phyloP scores from a whole-genome alignment of 2,888 invertebrate species.

The Luffia ferchaultella region DNA sequence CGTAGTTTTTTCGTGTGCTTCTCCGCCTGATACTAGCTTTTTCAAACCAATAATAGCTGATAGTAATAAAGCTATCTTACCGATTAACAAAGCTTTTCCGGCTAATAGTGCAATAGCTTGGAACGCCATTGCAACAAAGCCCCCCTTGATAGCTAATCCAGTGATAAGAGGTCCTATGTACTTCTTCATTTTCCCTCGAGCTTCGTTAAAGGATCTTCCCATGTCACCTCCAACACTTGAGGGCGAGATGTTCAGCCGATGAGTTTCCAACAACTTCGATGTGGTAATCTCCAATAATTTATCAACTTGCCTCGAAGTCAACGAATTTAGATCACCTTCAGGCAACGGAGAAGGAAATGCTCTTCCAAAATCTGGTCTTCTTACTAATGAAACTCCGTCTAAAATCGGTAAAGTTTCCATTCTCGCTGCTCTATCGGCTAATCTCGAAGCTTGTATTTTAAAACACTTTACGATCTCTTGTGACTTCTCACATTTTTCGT shows the following conservation, averaged over 20 bases:
- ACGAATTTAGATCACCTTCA: conserved; percentile 66
- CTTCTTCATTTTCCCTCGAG: conserved; percentile 69
- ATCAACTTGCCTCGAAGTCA: conserved; percentile 69
- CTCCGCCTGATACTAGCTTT: conserved; percentile 73
- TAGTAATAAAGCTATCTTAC: conserved; percentile 83
- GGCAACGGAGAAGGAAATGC: conserved; percentile 57
- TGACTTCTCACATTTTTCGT: conserved; percentile 69
- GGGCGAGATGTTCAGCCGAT: conserved; percentile 64
- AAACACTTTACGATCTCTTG: conserved; percentile 74
- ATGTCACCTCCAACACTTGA: conserved; percentile 42
- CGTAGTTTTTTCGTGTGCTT: conserved; percentile 80
- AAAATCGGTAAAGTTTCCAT: conserved; percentile 68
- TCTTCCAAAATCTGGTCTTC: conserved; percentile 46
- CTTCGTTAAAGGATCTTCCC: conserved; percentile 58
- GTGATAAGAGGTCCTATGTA: conserved; percentile 73
- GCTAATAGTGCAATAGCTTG: conserved; percentile 79
- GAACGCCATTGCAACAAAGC: conserved; percentile 77
- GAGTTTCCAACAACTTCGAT: conserved; percentile 66
- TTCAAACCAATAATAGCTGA: conserved; percentile 83
- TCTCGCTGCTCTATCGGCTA: conserved; percentile 70
- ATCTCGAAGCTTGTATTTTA: conserved; percentile 73
- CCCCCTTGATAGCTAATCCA: conserved; percentile 75
- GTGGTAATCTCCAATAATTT: conserved; percentile 63
- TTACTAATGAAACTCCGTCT: conserved; percentile 69
- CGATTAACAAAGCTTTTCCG: conserved; percentile 82